Evolutionary conservation across 2,797 vertebrate genomes (phyloP), one percentile per base, ranked within the genome.

Genomic region (Margarornis squamiger): DNA sequence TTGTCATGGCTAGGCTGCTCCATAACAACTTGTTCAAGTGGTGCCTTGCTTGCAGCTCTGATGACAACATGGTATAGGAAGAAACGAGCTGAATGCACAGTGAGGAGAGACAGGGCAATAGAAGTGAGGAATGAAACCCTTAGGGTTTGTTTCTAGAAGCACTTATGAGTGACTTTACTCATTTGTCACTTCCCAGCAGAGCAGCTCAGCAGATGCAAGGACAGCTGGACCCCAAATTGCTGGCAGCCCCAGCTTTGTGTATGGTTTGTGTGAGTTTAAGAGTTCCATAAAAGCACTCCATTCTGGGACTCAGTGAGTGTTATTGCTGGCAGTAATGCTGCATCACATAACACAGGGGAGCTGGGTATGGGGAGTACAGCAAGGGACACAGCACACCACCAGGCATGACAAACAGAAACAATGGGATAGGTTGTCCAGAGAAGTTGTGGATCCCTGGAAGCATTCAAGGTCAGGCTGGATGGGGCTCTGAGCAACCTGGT

Each of bases 311-410:
- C 20, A 16, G 14, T 12, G 58, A 55, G 13, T 21, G 32, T 65
- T 75, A 38, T 14, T 43, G 51, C 36, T 77, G 62, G 19, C 24
- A 43, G 36, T 12, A 29, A 10, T 9, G 36, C 36, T 65, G 66
- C 32, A 43, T 22, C 61, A 29, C 0, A 0, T 16, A 15, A n/a
- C 2, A 13, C 48, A 73, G 46, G 21, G 16, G 10, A 80, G 61
- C 15, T 77, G 38, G 27, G 9, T 43, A 24, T 23, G 54, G 46
- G 57, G 36, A 12, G 30, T 29, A 9, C 27, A 34, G 59, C 61
- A 57, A 34, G 21, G 36, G 27, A 24, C 23, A 32, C 10, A 59
- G 14, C 34, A 52, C 45, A 29, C 20, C 30, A 15, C 6, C 21
- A 57, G 70, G 10, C 10, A 12, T 9, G 38, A 5, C 8, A 45